These are phyloP conservation scores for Leptothorax acervorum DNA, from an alignment of 2,888 invertebrate species.

Conservation along the genomic window DNA sequence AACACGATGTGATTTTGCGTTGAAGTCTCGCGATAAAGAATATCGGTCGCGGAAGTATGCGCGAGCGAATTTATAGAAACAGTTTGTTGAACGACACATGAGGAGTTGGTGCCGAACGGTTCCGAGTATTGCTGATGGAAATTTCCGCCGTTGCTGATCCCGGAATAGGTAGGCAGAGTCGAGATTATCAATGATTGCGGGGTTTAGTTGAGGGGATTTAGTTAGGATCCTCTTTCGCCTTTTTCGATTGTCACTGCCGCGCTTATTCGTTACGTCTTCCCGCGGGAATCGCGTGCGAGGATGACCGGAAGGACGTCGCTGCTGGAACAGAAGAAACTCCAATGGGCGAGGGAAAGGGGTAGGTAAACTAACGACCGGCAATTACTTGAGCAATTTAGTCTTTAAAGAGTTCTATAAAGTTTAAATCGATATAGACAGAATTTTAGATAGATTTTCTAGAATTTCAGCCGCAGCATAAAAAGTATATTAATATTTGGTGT, in stretches of 20 bases:
- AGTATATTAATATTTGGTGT: background rate
- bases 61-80: background rate
- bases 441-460: background rate
- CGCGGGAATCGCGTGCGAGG: conserved; percentile 55
- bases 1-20: background rate
- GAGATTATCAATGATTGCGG: background rate
- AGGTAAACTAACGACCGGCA: conserved; percentile 74
- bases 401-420: background rate
- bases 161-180: conserved; percentile 36
- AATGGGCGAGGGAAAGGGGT: conserved; percentile 98
- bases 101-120: background rate
- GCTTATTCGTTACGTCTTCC: background rate
- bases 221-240: conserved; percentile 37
- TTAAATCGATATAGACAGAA: background rate
- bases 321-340: conserved; percentile 95
- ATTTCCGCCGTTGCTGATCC: conserved; percentile 3
- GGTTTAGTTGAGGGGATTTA: conserved; percentile 31
- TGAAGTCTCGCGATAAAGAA: background rate
- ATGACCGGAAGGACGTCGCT: conserved; percentile 86
- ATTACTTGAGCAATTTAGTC: background rate
- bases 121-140: background rate
- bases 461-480: background rate
- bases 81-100: background rate
- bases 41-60: background rate
- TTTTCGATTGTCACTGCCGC: conserved; percentile 27